Conservation (phyloP, 2,113 vertebrate species). For the Daboia siamensis region DNA sequence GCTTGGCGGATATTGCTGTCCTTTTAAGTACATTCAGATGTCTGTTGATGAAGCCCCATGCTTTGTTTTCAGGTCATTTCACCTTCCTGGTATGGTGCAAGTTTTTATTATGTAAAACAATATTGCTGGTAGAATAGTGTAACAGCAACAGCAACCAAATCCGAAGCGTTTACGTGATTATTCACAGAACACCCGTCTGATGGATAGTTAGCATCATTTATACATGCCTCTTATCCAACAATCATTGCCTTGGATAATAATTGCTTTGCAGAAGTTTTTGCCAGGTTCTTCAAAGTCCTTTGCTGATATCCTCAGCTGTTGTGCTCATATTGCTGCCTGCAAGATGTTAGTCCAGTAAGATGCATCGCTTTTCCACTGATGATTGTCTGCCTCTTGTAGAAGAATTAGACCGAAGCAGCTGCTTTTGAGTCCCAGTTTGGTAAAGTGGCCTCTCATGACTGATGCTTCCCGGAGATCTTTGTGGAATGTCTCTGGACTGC, state of each 20-base stretch:
- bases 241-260: not conserved
- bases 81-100: conserved; percentile 46
- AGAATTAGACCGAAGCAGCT: not conserved
- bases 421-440: not conserved
- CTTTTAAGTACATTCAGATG: conserved; percentile 80
- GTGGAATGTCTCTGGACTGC: accelerated
- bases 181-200: conserved; percentile 40
- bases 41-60: conserved; percentile 44
- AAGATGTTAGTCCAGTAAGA: conserved; percentile 1
- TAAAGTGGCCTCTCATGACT: accelerated
- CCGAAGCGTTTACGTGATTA: not conserved
- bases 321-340: not conserved
- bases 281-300: not conserved
- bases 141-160: not conserved
- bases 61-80: conserved; percentile 52
- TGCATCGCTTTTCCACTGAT: not conserved
- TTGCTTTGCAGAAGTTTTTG: not conserved
- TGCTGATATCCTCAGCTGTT: conserved; percentile 13
- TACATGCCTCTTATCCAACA: not conserved
- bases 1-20: conserved; percentile 60
- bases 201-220: conserved; percentile 26
- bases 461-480: not conserved
- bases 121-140: conserved; percentile 21
- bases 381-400: accelerated
- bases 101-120: conserved; percentile 47